phyloP scores from a whole-genome alignment of 2,797 vertebrate genomes.

The Notolabrus celidotus region DNA sequence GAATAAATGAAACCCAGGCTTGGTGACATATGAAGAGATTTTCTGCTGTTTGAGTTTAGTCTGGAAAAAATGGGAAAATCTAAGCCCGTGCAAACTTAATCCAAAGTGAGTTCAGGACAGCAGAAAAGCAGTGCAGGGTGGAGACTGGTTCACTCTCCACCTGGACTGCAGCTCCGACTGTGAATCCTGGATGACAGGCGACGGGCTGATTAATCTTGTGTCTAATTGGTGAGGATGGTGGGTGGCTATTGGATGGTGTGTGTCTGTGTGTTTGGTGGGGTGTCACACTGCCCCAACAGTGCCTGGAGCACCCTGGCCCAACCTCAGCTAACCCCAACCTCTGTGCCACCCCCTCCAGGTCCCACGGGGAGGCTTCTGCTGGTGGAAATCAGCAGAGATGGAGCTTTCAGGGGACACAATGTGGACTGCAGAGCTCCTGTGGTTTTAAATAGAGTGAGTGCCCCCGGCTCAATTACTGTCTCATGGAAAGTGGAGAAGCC shows the following conservation, averaged over 20 bases:
- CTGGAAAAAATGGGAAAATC: background rate
- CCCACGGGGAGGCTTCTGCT: slow-evolving; percentile 67
- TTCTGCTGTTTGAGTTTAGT: background rate
- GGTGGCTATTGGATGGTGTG: slow-evolving; percentile 28
- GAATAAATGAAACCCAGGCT: too few relatives aligned
- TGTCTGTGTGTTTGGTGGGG: slow-evolving; percentile 24
- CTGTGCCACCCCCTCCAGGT: slow-evolving; percentile 44
- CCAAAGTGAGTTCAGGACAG: slow-evolving; percentile 1
- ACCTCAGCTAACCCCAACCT: slow-evolving; percentile 40
- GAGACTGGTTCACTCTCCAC: background rate
- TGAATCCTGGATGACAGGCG: slow-evolving; percentile 17
- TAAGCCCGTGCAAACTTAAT: background rate
- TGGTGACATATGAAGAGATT: too few relatives aligned
- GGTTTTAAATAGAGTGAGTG: slow-evolving; percentile 82
- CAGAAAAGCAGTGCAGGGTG: slow-evolving; percentile 18
- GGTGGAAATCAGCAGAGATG: slow-evolving; percentile 68
- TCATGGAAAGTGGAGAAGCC: slow-evolving; percentile 67
- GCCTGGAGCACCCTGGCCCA: slow-evolving; percentile 63
- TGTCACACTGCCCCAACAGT: slow-evolving; percentile 48
- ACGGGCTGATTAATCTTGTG: slow-evolving; percentile 48
- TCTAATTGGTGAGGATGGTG: slow-evolving; percentile 56
- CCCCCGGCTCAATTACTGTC: slow-evolving; percentile 81
- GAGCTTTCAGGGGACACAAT: slow-evolving; percentile 70
- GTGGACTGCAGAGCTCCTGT: slow-evolving; percentile 73
- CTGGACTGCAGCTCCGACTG: slow-evolving; percentile 13